phyloP scores from a whole-genome alignment of 1,140 invertebrate species.

The Caenorhabditis briggsae region DNA sequence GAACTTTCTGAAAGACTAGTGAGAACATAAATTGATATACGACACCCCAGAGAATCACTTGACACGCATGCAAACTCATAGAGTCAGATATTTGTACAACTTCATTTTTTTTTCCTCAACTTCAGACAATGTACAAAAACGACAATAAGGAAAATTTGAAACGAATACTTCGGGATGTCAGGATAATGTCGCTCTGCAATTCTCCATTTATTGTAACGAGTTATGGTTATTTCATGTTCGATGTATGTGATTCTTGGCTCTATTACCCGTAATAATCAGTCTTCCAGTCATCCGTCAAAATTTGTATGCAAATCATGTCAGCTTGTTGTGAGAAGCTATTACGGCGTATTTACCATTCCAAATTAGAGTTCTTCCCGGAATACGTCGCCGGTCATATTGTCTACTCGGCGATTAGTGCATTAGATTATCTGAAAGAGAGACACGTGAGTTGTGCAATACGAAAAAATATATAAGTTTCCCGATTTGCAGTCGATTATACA shows the following conservation, averaged over 20 bases:
- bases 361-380: constrained; percentile 89
- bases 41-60: neutral
- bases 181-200: constrained; percentile 94
- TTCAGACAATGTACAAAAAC: constrained; percentile 94
- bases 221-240: constrained; percentile 94
- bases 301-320: constrained; percentile 93
- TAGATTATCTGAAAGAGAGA: constrained; percentile 94
- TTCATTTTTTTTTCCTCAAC: constrained; percentile 62
- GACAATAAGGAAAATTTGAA: constrained; percentile 97
- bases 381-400: constrained; percentile 94
- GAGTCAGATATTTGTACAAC: constrained; percentile 10
- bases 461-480: neutral
- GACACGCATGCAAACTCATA: neutral
- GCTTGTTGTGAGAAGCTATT: constrained; percentile 97
- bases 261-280: neutral
- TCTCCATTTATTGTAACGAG: constrained; percentile 97
- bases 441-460: constrained; percentile 75
- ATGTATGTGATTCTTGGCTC: constrained; percentile 78
- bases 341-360: constrained; percentile 83
- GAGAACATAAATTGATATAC: constrained; percentile 21
- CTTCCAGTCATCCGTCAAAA: constrained; percentile 54
- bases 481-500: constrained; percentile 89
- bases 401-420: constrained; percentile 94
- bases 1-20: neutral
- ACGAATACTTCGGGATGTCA: constrained; percentile 96